Conservation (phyloP, 1,140 invertebrate genomes). For the Phthorimaea operculella region DNA sequence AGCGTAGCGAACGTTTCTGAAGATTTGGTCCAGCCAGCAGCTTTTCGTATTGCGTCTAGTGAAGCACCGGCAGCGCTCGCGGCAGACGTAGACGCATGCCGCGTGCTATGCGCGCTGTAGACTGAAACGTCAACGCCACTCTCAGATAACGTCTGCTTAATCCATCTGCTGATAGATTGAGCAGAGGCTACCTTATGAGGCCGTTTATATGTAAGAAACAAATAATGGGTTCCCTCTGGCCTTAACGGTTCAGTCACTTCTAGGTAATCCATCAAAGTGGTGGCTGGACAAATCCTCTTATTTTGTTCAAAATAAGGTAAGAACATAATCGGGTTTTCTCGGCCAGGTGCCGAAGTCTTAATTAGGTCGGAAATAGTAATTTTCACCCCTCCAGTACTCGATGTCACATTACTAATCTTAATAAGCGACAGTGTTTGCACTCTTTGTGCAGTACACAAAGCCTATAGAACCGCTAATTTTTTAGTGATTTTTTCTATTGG, state of each 20-base stretch:
- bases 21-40: slow-evolving; percentile 21
- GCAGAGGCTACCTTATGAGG: too few relatives aligned
- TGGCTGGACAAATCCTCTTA: too few relatives aligned
- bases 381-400: background rate
- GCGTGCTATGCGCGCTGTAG: slow-evolving; percentile 9
- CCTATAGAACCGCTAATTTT: slow-evolving; percentile 22
- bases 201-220: too few relatives aligned
- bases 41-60: slow-evolving; percentile 18
- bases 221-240: too few relatives aligned
- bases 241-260: too few relatives aligned
- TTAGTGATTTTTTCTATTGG: slow-evolving; percentile 13
- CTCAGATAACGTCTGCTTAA: too few relatives aligned
- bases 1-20: slow-evolving; percentile 23
- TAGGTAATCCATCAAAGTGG: too few relatives aligned
- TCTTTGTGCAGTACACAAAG: slow-evolving; percentile 15
- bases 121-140: too few relatives aligned
- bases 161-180: too few relatives aligned
- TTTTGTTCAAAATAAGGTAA: too few relatives aligned
- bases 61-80: slow-evolving; percentile 12
- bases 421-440: slow-evolving; percentile 13
- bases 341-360: slow-evolving; percentile 13
- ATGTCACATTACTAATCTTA: slow-evolving; percentile 11
- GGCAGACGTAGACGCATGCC: slow-evolving; percentile 12
- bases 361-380: slow-evolving; percentile 14
- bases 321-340: slow-evolving; percentile 7